Base-by-base conservation (phyloP, 2,888 invertebrate genomes). In the Hipparchia sbordonii region DNA sequence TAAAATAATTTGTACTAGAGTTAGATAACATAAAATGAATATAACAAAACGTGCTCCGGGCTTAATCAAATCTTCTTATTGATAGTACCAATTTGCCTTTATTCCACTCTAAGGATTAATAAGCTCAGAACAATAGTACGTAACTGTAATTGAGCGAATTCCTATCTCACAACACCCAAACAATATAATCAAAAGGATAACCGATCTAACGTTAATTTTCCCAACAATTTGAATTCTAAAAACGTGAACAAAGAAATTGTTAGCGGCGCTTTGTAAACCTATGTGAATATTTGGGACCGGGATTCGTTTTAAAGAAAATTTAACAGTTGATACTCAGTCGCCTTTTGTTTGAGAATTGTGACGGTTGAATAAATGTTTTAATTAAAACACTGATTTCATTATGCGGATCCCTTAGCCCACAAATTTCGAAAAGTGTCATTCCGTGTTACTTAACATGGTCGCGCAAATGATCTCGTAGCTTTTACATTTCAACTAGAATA, bases 341-440 rank as follows among this genome's bases (percentile, higher is more conserved):
- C 46, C 66, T 54, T 71, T 76, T 74, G 68, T 72, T 74, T 66
- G 62, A 56, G 59, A 72, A 72, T 72, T 52, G 52, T 67, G 46
- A 63, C 51, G 74, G 71, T 33, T 73, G 76, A 72, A 76, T 76
- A 39, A 74, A 70, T 33, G 63, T 57, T 76, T 76, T 76, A 76
- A 76, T 76, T 74, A 76, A 76, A 75, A 75, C 73, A 75, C 67
- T 74, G 70, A 74, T 75, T 74, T 67, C 61, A 74, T 73, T 73
- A 70, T 69, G 51, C 65, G 69, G 72, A 71, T 23, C 46, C 59
- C 70, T 67, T 67, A 67, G 39, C 62, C 60, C 66, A 54, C 66
- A 66, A 73, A 70, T 73, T 70, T 45, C 46, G 72, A 33, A 52
- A 70, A 70, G 67, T 73, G 71, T 73, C 71, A 63, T 73, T 73